Percentiles rank a stretch among this genome's conserved stretches.
phyloP scores from a whole-genome alignment of 2,797 vertebrate genomes.

The Sebastiscus tertius region DNA sequence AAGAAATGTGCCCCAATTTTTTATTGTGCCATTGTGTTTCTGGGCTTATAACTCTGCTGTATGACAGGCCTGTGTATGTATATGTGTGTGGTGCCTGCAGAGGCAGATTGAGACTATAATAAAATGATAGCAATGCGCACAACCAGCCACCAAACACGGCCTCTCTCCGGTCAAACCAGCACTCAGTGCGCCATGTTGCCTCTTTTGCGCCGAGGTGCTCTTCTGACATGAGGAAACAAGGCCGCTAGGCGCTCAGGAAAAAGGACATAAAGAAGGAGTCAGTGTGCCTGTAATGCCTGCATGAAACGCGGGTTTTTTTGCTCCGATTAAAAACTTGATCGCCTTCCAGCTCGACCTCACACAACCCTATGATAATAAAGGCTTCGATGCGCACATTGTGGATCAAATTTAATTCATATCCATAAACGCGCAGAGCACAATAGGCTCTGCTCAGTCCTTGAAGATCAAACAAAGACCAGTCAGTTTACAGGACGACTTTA shows the following conservation, averaged over 20 bases:
- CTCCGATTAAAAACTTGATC: background rate
- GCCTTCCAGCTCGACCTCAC: background rate
- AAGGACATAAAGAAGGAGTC: background rate
- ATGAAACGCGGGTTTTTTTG: background rate
- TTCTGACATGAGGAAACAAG: slow-evolving; percentile 70
- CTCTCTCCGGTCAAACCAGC: slow-evolving; percentile 53
- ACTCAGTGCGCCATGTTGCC: slow-evolving; percentile 77
- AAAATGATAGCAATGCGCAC: slow-evolving; percentile 21
- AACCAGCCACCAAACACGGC: slow-evolving; percentile 42
- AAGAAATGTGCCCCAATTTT: background rate
- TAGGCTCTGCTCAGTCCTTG: slow-evolving; percentile 26
- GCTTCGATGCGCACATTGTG: background rate
- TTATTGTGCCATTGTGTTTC: background rate
- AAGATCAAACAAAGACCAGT: slow-evolving; percentile 63
- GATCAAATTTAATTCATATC: background rate
- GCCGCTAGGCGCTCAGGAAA: slow-evolving; percentile 59
- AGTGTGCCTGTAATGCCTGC: background rate
- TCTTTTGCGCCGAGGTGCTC: slow-evolving; percentile 19
- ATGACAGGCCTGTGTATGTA: background rate
- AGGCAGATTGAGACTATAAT: background rate
- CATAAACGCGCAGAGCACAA: slow-evolving; percentile 41
- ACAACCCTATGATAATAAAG: background rate
- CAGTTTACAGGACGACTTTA: slow-evolving; percentile 13
- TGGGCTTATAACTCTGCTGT: background rate
- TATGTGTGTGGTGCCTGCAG: background rate